These are phyloP conservation scores for Limenitis arthemis DNA, from an alignment of 2,888 invertebrate genomes.

Conservation along the genomic window DNA sequence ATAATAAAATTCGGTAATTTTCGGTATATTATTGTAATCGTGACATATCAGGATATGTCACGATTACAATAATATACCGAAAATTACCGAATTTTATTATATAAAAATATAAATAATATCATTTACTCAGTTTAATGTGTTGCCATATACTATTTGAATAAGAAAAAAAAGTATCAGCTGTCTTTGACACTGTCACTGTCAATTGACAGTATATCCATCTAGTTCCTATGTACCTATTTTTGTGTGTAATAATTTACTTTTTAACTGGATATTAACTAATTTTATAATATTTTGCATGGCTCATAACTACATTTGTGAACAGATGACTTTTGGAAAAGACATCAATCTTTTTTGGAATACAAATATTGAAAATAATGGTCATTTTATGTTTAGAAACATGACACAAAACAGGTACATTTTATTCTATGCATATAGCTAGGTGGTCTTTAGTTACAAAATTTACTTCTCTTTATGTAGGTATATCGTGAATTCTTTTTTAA, in stretches of 20 bases:
- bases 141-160: conserved; percentile 6
- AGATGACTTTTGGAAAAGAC: conserved; percentile 54
- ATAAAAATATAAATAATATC: too few species aligned
- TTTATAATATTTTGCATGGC: conserved; percentile 11
- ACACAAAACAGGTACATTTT: conserved; percentile 58
- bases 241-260: conserved; percentile 1
- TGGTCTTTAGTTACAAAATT: too few species aligned
- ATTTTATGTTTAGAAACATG: conserved; percentile 49
- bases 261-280: conserved; percentile 6
- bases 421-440: not conserved
- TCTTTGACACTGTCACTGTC: conserved; percentile 11
- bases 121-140: not conserved
- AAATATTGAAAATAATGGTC: conserved; percentile 49
- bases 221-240: not conserved
- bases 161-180: conserved; percentile 18
- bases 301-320: conserved; percentile 24
- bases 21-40: not conserved
- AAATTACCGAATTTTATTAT: too few species aligned
- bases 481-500: not conserved
- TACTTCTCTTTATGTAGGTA: not conserved
- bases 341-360: conserved; percentile 42
- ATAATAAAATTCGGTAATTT: too few species aligned
- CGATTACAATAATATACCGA: not conserved
- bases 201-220: conserved; percentile 1
- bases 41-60: not conserved